These are phyloP conservation scores for Myopa tessellatipennis DNA, from an alignment of 2,888 invertebrate species.

Conservation along the genomic window DNA sequence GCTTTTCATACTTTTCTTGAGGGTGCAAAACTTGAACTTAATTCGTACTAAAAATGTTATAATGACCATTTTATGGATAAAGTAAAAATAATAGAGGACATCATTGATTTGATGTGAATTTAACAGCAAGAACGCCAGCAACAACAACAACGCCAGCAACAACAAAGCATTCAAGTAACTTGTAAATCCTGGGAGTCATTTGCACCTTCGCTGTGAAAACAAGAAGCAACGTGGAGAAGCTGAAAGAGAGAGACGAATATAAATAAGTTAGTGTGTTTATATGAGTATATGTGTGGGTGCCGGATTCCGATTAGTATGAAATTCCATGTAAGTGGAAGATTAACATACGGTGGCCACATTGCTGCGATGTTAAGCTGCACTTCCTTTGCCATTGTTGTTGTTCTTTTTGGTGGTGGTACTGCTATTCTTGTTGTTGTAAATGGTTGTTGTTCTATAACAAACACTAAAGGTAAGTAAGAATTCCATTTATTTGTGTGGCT, in stretches of 20 bases:
- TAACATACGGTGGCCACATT: background rate
- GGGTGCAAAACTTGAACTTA: no score
- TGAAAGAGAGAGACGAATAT: background rate
- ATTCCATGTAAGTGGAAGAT: slow-evolving; percentile 4
- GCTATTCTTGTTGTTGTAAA: background rate
- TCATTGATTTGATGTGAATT: no score
- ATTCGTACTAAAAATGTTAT: no score
- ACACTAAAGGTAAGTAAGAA: no score
- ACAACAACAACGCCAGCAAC: background rate
- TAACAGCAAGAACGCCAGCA: no score
- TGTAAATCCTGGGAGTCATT: slow-evolving; percentile 13
- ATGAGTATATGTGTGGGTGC: background rate
- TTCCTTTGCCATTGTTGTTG: no score
- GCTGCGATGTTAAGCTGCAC: background rate
- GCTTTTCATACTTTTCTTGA: no score
- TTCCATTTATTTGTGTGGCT: background rate
- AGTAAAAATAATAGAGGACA: background rate
- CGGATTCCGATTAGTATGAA: background rate
- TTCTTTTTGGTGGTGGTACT: background rate
- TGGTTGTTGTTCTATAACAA: no score
- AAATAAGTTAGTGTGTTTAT: background rate
- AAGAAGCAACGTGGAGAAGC: no score
- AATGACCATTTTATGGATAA: no score
- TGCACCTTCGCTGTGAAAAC: no score
- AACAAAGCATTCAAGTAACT: background rate